Evolutionary conservation across 1,140 invertebrate species (phyloP).

Genomic region (Drosophila busckii): DNA sequence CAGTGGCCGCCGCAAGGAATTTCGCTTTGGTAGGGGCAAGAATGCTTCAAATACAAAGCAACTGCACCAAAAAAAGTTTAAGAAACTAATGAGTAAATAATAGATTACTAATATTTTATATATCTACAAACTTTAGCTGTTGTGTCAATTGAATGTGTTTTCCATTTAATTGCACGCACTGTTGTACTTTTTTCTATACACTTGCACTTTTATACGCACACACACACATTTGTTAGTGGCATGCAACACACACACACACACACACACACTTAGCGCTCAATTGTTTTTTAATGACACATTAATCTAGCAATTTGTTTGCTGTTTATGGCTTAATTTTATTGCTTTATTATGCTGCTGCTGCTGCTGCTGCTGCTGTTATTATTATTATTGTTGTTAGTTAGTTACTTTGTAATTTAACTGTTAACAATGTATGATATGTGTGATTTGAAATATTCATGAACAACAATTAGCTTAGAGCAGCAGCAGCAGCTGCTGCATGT

Average conservation of each 20-base stretch:
- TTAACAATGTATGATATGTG: too few species aligned
- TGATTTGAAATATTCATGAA: too few species aligned
- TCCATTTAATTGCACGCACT: too few species aligned
- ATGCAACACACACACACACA: not conserved
- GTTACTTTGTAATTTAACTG: not conserved
- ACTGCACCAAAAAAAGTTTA: slow-evolving; percentile 79
- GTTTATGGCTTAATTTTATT: slow-evolving; percentile 14
- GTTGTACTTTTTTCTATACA: too few species aligned
- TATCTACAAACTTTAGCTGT: too few species aligned
- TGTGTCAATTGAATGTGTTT: too few species aligned
- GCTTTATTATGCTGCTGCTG: slow-evolving; percentile 18
- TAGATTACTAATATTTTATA: too few species aligned
- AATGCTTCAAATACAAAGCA: slow-evolving; percentile 4
- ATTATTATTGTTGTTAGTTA: slow-evolving; percentile 1
- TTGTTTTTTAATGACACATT: slow-evolving; percentile 8
- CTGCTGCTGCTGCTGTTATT: not conserved
- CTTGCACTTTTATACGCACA: too few species aligned
- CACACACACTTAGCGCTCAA: not conserved
- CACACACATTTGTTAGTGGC: too few species aligned
- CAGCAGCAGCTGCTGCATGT: too few species aligned
- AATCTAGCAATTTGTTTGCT: slow-evolving; percentile 20
- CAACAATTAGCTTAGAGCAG: too few species aligned
- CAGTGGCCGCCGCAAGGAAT: slow-evolving; percentile 78
- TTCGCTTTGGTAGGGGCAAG: slow-evolving; percentile 81
- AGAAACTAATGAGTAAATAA: slow-evolving; percentile 7